phyloP scores from a whole-genome alignment of 2,797 vertebrate species.

The Cuniculus paca region DNA sequence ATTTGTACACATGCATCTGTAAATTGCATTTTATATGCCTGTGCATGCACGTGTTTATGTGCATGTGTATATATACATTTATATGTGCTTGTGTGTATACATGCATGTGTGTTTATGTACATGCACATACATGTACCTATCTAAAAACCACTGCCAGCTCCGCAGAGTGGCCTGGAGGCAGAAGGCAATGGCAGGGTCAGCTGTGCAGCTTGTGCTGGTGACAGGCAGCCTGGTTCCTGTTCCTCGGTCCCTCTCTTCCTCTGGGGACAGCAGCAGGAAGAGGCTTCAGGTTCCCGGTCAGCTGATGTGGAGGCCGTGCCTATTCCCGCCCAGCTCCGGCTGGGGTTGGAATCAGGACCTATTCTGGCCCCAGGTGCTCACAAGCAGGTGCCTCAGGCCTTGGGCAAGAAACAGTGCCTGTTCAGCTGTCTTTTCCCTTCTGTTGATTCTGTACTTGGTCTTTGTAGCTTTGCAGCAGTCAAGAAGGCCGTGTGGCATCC shows the following conservation, averaged over 20 bases:
- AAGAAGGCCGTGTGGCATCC: fast-evolving
- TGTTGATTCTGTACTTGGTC: too few species aligned
- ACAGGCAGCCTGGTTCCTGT: not conserved
- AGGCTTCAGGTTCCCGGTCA: not conserved
- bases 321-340: not conserved
- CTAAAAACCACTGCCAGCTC: not conserved
- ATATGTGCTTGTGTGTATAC: too few species aligned
- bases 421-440: not conserved
- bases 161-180: not conserved
- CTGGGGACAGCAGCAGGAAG: not conserved
- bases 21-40: not conserved
- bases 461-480: not conserved
- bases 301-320: too few species aligned
- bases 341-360: not conserved
- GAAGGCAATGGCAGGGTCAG: not conserved
- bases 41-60: not conserved
- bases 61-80: not conserved
- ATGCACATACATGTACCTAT: too few species aligned
- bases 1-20: not conserved
- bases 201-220: not conserved
- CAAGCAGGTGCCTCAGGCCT: not conserved
- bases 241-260: not conserved
- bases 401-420: not conserved
- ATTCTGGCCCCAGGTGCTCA: not conserved
- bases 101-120: not conserved